These are phyloP conservation scores for Lophotriccus pileatus DNA, from an alignment of 2,797 vertebrate species.

Conservation along the genomic window DNA sequence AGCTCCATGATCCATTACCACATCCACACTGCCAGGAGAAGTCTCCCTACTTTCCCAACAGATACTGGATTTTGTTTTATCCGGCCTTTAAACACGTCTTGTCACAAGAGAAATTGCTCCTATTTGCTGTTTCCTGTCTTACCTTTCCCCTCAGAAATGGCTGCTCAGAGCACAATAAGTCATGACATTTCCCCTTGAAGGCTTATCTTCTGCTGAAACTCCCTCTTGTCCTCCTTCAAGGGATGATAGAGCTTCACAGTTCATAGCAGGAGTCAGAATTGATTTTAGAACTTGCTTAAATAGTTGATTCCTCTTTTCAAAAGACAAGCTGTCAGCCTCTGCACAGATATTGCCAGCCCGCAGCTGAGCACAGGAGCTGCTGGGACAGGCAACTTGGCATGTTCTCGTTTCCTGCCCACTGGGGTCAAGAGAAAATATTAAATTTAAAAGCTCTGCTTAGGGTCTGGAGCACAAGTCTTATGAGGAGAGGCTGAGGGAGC, in stretches of 20 bases:
- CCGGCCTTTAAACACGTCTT: background rate
- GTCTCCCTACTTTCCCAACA: background rate
- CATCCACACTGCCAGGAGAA: background rate
- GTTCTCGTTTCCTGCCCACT: background rate
- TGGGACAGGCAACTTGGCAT: background rate
- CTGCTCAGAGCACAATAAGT: background rate
- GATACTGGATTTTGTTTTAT: background rate
- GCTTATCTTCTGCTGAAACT: background rate
- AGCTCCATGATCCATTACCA: background rate
- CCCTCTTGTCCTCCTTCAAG: background rate
- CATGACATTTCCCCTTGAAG: background rate
- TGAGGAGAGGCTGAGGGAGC: background rate
- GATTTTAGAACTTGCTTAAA: background rate
- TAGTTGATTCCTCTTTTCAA: background rate
- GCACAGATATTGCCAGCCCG: background rate
- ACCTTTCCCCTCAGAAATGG: background rate
- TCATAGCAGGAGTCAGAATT: background rate
- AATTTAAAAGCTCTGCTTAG: background rate
- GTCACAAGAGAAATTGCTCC: background rate
- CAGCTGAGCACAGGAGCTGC: background rate
- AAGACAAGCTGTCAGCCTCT: background rate
- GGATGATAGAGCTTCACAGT: background rate
- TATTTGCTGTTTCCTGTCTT: background rate
- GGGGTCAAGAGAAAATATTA: background rate
- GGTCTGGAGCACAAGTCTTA: background rate